These are phyloP conservation scores for Stichopus chloronotus DNA, from an alignment of 35 echinoderm and acorn worm species.

Conservation along the genomic window DNA sequence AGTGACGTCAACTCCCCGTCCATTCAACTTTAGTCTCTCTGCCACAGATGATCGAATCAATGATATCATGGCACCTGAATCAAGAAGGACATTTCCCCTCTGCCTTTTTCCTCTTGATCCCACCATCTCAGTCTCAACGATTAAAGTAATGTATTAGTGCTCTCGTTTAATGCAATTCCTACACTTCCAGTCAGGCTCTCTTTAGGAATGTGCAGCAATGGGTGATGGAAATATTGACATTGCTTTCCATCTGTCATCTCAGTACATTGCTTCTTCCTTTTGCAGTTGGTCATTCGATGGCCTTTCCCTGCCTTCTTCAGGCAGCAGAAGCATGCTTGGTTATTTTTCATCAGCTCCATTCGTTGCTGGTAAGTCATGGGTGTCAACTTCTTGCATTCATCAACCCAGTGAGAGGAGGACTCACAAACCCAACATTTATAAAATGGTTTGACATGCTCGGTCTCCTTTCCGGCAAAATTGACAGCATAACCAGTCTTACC, in stretches of 20 bases:
- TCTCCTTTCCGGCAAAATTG: too few relatives aligned
- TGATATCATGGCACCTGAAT: constrained; percentile 54
- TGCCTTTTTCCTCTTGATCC: too few relatives aligned
- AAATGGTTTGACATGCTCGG: too few relatives aligned
- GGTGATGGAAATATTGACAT: constrained; percentile 51
- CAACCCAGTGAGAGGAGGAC: too few relatives aligned
- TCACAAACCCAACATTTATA: too few relatives aligned
- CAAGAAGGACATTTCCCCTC: too few relatives aligned
- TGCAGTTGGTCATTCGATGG: constrained; percentile 50
- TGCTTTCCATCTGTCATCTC: constrained; percentile 26
- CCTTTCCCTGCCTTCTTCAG: constrained; percentile 64
- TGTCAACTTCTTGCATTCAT: background rate
- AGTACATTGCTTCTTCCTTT: constrained; percentile 40
- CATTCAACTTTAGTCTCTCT: constrained; percentile 60
- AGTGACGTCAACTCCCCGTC: constrained; percentile 53
- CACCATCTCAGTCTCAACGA: constrained; percentile 29
- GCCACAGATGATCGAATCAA: constrained; percentile 70
- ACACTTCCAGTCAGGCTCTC: constrained; percentile 26
- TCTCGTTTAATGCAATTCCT: constrained; percentile 2
- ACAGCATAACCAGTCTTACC: too few relatives aligned
- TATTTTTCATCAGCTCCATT: constrained; percentile 46
- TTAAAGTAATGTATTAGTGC: constrained; percentile 1
- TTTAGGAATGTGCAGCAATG: constrained; percentile 14
- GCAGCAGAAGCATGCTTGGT: constrained; percentile 64
- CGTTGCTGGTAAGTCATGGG: constrained; percentile 25